phyloP scores from a whole-genome alignment of 1,140 invertebrate genomes.

The Drosophila neocordata region DNA sequence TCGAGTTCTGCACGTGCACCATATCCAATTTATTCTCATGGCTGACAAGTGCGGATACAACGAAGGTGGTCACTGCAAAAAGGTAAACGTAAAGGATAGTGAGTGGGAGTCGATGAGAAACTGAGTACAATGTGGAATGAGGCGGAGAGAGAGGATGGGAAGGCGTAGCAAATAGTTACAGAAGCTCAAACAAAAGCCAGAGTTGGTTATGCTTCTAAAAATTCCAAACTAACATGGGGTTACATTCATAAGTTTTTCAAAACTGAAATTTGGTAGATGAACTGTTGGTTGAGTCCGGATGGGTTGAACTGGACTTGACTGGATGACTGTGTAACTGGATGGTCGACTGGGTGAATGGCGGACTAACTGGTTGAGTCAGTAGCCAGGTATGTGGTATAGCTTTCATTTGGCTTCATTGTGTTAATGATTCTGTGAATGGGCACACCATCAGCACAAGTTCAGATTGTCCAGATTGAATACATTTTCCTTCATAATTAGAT shows the following conservation, averaged over 20 bases:
- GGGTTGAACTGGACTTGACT: no score
- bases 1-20: slow-evolving; percentile 96
- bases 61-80: slow-evolving; percentile 90
- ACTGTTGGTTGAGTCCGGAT: background rate
- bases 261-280: background rate
- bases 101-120: background rate
- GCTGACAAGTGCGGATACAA: slow-evolving; percentile 90
- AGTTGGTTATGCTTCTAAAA: slow-evolving; percentile 15
- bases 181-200: slow-evolving; percentile 1
- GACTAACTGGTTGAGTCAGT: background rate
- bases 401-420: background rate
- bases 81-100: slow-evolving; percentile 2
- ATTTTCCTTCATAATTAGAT: background rate
- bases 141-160: background rate
- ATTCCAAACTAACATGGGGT: background rate
- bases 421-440: background rate
- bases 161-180: slow-evolving; percentile 11
- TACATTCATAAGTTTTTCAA: slow-evolving; percentile 12
- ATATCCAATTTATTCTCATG: slow-evolving; percentile 93
- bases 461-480: background rate
- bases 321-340: no score
- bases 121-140: background rate
- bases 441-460: background rate
- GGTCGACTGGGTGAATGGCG: background rate
- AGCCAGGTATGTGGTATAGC: background rate